phyloP scores from a whole-genome alignment of 1,140 invertebrate species.

The Drosophila saltans region DNA sequence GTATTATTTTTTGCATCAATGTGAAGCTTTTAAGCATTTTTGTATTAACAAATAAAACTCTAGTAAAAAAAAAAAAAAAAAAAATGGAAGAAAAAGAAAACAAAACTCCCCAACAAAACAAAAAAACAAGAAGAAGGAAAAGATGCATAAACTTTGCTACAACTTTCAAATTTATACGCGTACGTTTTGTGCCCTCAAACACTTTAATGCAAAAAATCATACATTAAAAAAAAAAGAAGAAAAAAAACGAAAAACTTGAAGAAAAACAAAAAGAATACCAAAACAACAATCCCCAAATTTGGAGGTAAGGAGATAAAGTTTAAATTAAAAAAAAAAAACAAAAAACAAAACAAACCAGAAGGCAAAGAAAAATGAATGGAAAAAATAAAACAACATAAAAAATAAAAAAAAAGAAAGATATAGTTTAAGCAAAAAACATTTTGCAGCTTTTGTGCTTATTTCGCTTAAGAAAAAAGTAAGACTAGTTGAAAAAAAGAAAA shows the following conservation, averaged over 20 bases:
- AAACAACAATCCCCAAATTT: conserved; percentile 33
- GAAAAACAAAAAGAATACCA: conserved; percentile 18
- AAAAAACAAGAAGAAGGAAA: conserved; percentile 40
- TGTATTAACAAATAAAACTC: conserved; percentile 66
- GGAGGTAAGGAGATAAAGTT: conserved; percentile 54
- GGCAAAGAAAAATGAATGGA: conserved; percentile 27
- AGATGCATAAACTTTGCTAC: conserved; percentile 63
- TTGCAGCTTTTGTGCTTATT: conserved; percentile 82
- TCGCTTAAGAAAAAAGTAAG: conserved; percentile 74
- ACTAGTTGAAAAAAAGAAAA: conserved; percentile 70
- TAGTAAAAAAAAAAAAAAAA: conserved; percentile 55
- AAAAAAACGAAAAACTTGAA: conserved; percentile 30
- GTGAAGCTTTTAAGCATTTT: conserved; percentile 75
- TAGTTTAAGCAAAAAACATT: conserved; percentile 81
- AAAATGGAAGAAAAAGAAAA: conserved; percentile 14
- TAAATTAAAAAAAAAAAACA: conserved; percentile 25
- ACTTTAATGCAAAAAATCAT: conserved; percentile 72
- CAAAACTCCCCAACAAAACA: conserved; percentile 18
- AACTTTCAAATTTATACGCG: conserved; percentile 75
- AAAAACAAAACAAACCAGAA: no score
- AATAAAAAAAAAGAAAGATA: conserved; percentile 45
- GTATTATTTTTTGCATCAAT: conserved; percentile 78
- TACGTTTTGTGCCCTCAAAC: conserved; percentile 68
- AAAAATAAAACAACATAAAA: conserved; percentile 27
- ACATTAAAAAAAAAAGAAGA: conserved; percentile 42